These are phyloP conservation scores for Gorsachius magnificus DNA, from an alignment of 2,797 vertebrate genomes.

Conservation along the genomic window DNA sequence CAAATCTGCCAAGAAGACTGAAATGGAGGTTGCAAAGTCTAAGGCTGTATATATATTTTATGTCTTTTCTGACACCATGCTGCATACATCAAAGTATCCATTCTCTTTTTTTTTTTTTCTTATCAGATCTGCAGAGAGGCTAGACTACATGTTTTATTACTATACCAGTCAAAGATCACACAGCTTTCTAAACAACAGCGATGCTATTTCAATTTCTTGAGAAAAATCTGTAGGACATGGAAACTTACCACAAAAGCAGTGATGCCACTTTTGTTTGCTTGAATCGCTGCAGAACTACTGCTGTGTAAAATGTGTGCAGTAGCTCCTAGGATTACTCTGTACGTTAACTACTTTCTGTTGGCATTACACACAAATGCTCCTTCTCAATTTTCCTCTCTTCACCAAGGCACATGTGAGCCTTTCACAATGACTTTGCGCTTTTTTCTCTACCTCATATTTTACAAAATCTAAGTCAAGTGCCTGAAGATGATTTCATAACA, in stretches of 20 bases:
- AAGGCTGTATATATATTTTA: neutral
- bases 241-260: neutral
- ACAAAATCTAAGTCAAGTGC: neutral
- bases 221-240: neutral
- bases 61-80: neutral
- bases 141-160: neutral
- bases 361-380: neutral
- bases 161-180: neutral
- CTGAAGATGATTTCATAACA: neutral
- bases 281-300: neutral
- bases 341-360: neutral
- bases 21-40: neutral
- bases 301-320: neutral
- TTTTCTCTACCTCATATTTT: neutral
- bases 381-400: neutral
- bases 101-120: neutral
- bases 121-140: neutral
- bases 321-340: neutral
- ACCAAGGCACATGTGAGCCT: neutral
- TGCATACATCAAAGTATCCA: neutral
- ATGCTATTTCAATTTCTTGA: neutral
- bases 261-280: neutral
- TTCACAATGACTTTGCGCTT: neutral
- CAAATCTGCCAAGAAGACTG: constrained; percentile 1
- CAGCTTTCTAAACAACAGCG: neutral